Conservation (phyloP, 2,888 invertebrate species). For the Drosophila hawaiiensis region DNA sequence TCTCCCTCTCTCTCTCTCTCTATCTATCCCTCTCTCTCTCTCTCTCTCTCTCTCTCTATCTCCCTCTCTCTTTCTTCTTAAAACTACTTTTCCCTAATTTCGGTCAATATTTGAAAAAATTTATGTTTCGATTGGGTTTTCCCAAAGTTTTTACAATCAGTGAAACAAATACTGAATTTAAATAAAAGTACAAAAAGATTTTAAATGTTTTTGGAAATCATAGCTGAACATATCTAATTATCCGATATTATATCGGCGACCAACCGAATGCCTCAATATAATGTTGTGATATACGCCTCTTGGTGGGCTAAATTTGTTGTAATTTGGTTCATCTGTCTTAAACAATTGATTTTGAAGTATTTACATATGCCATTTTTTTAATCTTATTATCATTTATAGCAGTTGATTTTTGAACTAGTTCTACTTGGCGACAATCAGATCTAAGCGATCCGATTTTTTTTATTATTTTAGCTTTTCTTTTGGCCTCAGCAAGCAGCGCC, state of each 20-base stretch:
- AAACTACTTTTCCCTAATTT: background rate
- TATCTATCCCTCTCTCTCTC: rapidly evolving
- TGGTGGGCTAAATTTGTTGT: background rate
- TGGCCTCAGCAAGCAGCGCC: background rate
- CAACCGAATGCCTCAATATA: too few relatives aligned
- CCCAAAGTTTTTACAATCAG: background rate
- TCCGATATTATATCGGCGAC: background rate
- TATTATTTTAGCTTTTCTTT: background rate
- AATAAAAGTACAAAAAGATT: background rate
- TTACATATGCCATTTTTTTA: too few relatives aligned
- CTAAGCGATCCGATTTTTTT: background rate
- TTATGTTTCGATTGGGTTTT: background rate
- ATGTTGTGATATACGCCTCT: too few relatives aligned
- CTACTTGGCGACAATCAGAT: background rate
- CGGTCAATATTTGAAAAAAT: rapidly evolving
- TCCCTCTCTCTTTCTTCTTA: background rate
- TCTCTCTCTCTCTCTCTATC: background rate
- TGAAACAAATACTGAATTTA: background rate
- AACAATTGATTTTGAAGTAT: too few relatives aligned
- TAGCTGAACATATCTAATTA: background rate
- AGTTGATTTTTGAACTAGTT: too few relatives aligned
- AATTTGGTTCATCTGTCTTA: too few relatives aligned
- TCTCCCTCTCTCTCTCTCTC: background rate
- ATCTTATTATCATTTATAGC: rapidly evolving
- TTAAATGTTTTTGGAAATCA: background rate